Evolutionary conservation across 2,113 vertebrate genomes (phyloP).

Genomic region (Heloderma charlesbogerti): DNA sequence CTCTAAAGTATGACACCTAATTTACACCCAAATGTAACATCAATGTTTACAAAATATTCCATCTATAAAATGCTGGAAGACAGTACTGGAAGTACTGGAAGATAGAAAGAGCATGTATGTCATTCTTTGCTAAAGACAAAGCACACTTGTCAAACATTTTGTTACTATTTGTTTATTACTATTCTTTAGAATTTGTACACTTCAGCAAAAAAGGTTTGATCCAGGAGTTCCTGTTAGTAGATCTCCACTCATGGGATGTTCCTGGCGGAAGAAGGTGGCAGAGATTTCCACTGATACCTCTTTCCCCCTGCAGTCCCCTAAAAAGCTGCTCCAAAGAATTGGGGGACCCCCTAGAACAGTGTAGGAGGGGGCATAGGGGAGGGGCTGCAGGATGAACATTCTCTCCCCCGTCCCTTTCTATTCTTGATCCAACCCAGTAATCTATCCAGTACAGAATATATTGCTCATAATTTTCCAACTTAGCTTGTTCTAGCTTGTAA

Average conservation of each 20-base stretch:
- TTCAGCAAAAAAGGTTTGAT: neutral
- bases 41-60: conserved; percentile 20
- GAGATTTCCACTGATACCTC: neutral
- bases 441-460: neutral
- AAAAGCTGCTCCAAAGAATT: neutral
- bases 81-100: too few species aligned
- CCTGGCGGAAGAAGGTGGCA: neutral
- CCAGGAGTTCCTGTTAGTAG: neutral
- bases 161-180: neutral
- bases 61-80: neutral
- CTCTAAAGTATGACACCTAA: neutral
- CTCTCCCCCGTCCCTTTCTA: neutral
- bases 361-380: neutral
- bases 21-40: neutral
- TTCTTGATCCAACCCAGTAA: neutral
- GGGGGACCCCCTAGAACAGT: neutral
- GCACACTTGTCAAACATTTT: neutral
- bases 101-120: neutral
- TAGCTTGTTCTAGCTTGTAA: neutral
- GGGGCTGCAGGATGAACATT: neutral
- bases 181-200: neutral
- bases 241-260: neutral
- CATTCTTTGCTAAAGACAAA: neutral
- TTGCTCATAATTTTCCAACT: neutral
- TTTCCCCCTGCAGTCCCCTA: neutral